Conservation (phyloP, 2,888 invertebrate genomes). For the Caenorhabditis panamensis region DNA sequence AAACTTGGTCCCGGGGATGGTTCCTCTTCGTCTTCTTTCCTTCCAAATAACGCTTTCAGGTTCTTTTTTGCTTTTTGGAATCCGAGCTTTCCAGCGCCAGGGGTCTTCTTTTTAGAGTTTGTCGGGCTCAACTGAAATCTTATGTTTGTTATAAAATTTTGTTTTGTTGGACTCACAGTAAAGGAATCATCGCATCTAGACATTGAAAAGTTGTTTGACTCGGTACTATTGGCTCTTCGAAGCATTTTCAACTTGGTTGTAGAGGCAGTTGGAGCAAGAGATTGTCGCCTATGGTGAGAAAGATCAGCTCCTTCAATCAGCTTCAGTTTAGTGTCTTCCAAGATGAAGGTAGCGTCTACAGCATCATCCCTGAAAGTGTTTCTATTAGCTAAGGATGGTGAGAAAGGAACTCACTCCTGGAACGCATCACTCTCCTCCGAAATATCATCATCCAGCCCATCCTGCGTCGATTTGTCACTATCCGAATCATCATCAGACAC, state of each 20-base stretch:
- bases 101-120: constrained; percentile 65
- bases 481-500: constrained; percentile 65
- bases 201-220: constrained; percentile 69
- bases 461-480: constrained; percentile 66
- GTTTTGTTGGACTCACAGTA: constrained; percentile 11
- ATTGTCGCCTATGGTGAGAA: constrained; percentile 76
- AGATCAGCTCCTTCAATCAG: constrained; percentile 72
- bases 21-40: constrained; percentile 79
- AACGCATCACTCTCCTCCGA: constrained; percentile 65
- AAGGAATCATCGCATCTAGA: constrained; percentile 58
- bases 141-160: no score
- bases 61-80: constrained; percentile 83
- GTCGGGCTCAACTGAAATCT: constrained; percentile 57
- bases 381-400: background rate
- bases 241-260: constrained; percentile 78
- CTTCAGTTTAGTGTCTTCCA: constrained; percentile 79
- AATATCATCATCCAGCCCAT: constrained; percentile 67
- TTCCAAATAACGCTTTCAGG: constrained; percentile 81
- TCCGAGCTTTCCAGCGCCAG: constrained; percentile 80
- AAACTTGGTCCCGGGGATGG: constrained; percentile 64
- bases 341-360: constrained; percentile 79
- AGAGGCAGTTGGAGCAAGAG: constrained; percentile 78
- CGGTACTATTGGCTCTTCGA: constrained; percentile 79
- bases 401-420: constrained; percentile 56
- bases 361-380: constrained; percentile 65